These are phyloP conservation scores for Zosterops japonicus DNA, from an alignment of 2,113 vertebrate genomes.

Conservation along the genomic window DNA sequence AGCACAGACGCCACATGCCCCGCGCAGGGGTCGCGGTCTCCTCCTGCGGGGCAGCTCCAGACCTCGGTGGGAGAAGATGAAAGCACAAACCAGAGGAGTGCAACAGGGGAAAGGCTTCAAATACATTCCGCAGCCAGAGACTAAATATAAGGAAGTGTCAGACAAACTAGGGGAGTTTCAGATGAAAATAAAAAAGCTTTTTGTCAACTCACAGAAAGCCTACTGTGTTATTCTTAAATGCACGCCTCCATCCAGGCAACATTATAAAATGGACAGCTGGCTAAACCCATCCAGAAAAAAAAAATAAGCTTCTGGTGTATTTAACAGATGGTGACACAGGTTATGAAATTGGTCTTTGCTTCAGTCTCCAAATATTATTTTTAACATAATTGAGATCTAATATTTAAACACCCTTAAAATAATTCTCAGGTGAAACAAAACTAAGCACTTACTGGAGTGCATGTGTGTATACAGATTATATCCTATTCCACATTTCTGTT, in stretches of 20 bases:
- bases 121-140: slow-evolving; percentile 10
- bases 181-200: slow-evolving; percentile 43
- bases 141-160: slow-evolving; percentile 51
- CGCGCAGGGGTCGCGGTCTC: neutral
- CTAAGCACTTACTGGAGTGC: neutral
- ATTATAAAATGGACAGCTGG: slow-evolving; percentile 57
- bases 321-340: slow-evolving; percentile 58
- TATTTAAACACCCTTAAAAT: neutral
- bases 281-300: slow-evolving; percentile 43
- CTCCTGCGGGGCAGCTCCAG: neutral
- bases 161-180: slow-evolving; percentile 17
- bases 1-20: neutral
- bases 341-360: slow-evolving; percentile 50
- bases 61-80: neutral
- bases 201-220: slow-evolving; percentile 51
- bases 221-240: slow-evolving; percentile 37
- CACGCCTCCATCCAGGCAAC: slow-evolving; percentile 34
- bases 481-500: neutral
- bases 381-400: neutral
- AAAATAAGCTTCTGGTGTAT: slow-evolving; percentile 30
- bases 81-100: neutral
- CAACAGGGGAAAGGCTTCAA: slow-evolving; percentile 13
- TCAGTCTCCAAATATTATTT: neutral
- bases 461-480: neutral
- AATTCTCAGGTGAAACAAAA: neutral